Base-by-base conservation (phyloP, 2,113 vertebrate genomes). In the Stigmatopora nigra region DNA sequence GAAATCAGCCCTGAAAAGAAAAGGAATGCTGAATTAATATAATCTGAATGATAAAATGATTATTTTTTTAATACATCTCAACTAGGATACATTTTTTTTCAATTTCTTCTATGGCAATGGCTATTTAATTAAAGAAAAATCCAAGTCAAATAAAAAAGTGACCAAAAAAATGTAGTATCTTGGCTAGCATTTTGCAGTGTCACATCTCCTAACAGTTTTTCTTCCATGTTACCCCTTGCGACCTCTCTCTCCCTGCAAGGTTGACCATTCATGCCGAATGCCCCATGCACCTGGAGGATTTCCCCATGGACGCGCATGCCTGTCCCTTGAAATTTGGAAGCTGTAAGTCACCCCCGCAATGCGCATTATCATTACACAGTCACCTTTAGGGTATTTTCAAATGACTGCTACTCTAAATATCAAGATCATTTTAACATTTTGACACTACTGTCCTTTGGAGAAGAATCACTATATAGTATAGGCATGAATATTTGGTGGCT, bases 301-400 rank as follows among this genome's bases (percentile, higher is more conserved):
- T 99, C 85, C 97, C 97, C 0, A 99, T 99, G 97, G 97, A 99
- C 36, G 93, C 95, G 20, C 97, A 99, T 1, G 95, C 95, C 64
- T 99, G 97, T 81, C 97, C 96, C 0, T 88, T 99, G 73, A 99
- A 99, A 88, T 99, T 98, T 77, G 97, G 97, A 87, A 99, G 97
- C 87, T 99, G 96, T 99, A 89, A 90, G 97, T 98, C 61, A 67
- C 41, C 62, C 31, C 56, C 72, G 63, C 75, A 78, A 67, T 1
- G 17, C 14, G 44, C 16, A 10, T 44, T 36, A 17, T 25, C 56
- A 11, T 3, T 15, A 36, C 25, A 15, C 53, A 15, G 22, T 57
- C 13, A 59, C 7, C 20, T 44, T 68, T 0, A 38, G 57, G 35
- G 57, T 17, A 9, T n/a, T 59, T 31, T 56, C n/a, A 52, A 25